phyloP scores from a whole-genome alignment of 2,113 vertebrate species.

The Madoqua kirkii region DNA sequence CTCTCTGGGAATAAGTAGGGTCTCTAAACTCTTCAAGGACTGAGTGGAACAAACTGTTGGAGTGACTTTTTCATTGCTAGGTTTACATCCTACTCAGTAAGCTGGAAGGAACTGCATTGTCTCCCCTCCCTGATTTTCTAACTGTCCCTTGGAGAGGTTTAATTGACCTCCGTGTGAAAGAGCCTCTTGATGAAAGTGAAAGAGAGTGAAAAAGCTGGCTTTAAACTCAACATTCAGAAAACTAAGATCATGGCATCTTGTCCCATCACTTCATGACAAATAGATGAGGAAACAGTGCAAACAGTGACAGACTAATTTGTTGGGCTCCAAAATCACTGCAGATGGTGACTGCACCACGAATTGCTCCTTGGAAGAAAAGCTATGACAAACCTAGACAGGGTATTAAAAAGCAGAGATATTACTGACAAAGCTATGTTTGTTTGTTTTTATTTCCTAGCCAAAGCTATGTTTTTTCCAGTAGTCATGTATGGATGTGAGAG shows the following conservation, averaged over 20 bases:
- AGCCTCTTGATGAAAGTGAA: background rate
- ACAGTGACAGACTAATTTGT: background rate
- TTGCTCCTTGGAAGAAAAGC: background rate
- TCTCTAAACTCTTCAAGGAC: background rate
- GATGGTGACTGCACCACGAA: background rate
- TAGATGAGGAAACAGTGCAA: background rate
- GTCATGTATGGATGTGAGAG: background rate
- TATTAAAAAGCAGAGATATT: background rate
- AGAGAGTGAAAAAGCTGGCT: background rate
- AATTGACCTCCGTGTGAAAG: background rate
- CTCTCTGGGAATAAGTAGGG: background rate
- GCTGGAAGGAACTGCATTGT: background rate
- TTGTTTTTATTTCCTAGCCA: background rate
- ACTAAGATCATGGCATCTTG: background rate
- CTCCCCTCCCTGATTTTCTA: background rate
- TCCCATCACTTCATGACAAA: background rate
- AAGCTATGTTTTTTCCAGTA: background rate
- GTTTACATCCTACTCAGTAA: background rate
- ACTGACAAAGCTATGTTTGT: background rate
- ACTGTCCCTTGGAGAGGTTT: background rate
- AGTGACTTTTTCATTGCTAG: background rate
- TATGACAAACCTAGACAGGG: background rate
- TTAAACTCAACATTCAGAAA: background rate
- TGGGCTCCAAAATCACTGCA: background rate
- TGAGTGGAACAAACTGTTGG: background rate